These are phyloP conservation scores for Dicycla oo DNA, from an alignment of 2,888 invertebrate genomes.

Conservation along the genomic window DNA sequence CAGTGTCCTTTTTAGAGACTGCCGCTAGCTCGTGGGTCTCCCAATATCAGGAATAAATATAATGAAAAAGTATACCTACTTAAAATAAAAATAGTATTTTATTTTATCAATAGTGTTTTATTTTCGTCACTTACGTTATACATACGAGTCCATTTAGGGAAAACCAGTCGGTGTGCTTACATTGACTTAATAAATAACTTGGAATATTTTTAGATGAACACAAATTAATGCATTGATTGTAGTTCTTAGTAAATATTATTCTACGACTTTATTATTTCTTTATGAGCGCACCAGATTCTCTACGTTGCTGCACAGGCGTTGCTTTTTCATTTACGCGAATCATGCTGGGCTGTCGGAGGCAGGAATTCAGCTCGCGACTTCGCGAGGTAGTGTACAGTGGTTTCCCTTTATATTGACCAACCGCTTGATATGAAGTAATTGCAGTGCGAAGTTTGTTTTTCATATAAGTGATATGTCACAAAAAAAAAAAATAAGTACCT, in stretches of 20 bases:
- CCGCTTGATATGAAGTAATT: no score
- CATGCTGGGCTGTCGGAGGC: not conserved
- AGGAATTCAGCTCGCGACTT: not conserved
- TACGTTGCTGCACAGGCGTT: not conserved
- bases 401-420: no score
- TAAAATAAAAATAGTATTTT: not conserved
- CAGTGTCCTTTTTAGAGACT: not conserved
- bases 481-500: no score
- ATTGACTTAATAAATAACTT: constrained; percentile 9
- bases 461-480: no score
- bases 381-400: not conserved
- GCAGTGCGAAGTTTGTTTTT: no score
- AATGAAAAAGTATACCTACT: not conserved
- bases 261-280: not conserved
- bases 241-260: not conserved
- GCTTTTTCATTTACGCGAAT: not conserved
- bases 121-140: not conserved
- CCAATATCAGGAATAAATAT: not conserved
- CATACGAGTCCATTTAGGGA: not conserved
- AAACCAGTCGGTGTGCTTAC: not conserved
- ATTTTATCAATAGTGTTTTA: constrained; percentile 15
- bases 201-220: constrained; percentile 32
- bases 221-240: not conserved
- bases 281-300: no score
- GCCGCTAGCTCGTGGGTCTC: no score